Conservation (phyloP, 2,888 invertebrate species). For the Tetheella fluctuosa region DNA sequence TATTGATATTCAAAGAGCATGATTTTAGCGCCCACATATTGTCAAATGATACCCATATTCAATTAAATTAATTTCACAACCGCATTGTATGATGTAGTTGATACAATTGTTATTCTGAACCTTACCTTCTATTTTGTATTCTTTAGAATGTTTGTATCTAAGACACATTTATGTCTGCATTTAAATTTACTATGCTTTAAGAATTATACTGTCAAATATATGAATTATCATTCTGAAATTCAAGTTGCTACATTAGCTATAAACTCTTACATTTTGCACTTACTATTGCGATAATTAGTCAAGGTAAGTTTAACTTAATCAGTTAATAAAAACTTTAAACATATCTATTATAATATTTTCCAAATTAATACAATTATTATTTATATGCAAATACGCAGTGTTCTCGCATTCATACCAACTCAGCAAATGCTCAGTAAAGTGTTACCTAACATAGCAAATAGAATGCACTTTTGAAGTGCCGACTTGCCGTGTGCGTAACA, state of each 20-base stretch:
- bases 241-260: no score
- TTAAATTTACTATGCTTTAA: no score
- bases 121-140: not conserved
- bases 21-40: constrained; percentile 49
- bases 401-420: not conserved
- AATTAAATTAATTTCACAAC: constrained; percentile 17
- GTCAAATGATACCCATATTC: constrained; percentile 30
- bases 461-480: constrained; percentile 32
- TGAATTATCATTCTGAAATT: no score
- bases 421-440: constrained; percentile 6
- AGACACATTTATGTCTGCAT: not conserved
- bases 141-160: not conserved
- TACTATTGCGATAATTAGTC: not conserved
- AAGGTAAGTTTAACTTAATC: no score
- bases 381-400: constrained; percentile 4
- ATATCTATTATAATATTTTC: not conserved
- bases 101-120: constrained; percentile 9
- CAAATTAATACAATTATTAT: not conserved
- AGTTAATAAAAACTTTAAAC: not conserved
- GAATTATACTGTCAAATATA: no score
- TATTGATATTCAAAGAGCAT: constrained; percentile 61
- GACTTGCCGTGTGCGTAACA: constrained; percentile 33
- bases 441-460: constrained; percentile 34
- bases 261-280: no score
- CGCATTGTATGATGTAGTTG: not conserved